Evolutionary conservation across 2,888 invertebrate species (phyloP).

Genomic region (Nemotelus pantherinus): DNA sequence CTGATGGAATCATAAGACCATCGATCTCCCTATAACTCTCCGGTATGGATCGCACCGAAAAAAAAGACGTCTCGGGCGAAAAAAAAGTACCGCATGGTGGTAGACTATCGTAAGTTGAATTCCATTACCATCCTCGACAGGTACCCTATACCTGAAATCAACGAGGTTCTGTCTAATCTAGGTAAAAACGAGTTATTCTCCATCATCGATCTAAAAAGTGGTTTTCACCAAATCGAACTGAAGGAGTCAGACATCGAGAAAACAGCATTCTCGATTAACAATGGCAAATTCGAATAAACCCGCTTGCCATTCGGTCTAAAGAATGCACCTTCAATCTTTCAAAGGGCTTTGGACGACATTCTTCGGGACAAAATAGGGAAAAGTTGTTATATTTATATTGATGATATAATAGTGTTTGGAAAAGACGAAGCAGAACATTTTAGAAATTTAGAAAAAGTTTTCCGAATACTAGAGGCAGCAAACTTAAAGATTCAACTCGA

Average conservation of each 20-base stretch:
- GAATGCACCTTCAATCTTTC: too few relatives aligned
- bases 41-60: constrained; percentile 13
- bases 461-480: constrained; percentile 49
- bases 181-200: background rate
- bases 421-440: background rate
- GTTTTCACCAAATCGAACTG: background rate
- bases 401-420: too few relatives aligned
- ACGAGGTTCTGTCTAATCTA: constrained; percentile 13
- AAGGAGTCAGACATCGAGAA: too few relatives aligned
- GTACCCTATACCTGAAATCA: constrained; percentile 2
- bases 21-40: constrained; percentile 9
- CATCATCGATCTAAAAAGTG: background rate
- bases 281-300: background rate
- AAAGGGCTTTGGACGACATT: too few relatives aligned
- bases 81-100: constrained; percentile 38
- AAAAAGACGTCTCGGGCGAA: background rate
- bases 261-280: too few relatives aligned
- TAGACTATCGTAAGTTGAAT: constrained; percentile 43
- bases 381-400: too few relatives aligned
- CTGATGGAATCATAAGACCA: constrained; percentile 25
- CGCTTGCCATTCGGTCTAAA: too few relatives aligned
- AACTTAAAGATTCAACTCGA: constrained; percentile 28
- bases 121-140: constrained; percentile 34
- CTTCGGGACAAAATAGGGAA: too few relatives aligned
- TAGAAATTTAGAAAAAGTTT: background rate